Conservation (phyloP, 2,113 vertebrate genomes). For the Aegotheles bennettii region DNA sequence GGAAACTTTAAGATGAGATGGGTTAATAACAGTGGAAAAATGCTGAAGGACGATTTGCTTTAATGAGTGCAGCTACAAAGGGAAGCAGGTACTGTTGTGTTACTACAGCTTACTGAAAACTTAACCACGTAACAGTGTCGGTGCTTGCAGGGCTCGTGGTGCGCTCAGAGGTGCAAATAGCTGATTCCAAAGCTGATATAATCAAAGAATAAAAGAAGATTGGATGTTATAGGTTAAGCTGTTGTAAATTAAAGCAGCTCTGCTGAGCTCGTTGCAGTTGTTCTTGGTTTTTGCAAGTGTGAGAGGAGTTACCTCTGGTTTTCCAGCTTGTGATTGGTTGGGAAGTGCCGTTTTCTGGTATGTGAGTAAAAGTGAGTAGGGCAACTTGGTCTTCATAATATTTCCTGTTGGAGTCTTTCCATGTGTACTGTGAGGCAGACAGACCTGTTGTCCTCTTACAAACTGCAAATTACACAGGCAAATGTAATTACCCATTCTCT, state of each 20-base stretch:
- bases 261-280: neutral
- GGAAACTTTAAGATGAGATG: neutral
- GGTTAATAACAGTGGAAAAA: neutral
- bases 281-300: neutral
- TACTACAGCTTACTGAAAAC: neutral
- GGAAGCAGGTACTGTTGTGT: neutral
- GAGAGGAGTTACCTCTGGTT: neutral
- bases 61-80: neutral
- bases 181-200: neutral
- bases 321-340: neutral
- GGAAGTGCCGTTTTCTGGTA: neutral
- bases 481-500: slow-evolving; percentile 71
- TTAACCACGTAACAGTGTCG: neutral
- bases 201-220: slow-evolving; percentile 15
- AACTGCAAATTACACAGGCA: slow-evolving; percentile 64
- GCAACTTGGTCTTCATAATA: neutral
- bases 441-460: slow-evolving; percentile 66
- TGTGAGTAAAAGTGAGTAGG: neutral
- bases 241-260: slow-evolving; percentile 18
- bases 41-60: neutral
- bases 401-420: neutral
- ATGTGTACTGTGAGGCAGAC: neutral
- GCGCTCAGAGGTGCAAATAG: neutral
- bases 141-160: neutral
- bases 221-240: slow-evolving; percentile 22